Evolutionary conservation across 1,140 invertebrate genomes (phyloP).

Genomic region (Trachymyrmex septentrionalis): DNA sequence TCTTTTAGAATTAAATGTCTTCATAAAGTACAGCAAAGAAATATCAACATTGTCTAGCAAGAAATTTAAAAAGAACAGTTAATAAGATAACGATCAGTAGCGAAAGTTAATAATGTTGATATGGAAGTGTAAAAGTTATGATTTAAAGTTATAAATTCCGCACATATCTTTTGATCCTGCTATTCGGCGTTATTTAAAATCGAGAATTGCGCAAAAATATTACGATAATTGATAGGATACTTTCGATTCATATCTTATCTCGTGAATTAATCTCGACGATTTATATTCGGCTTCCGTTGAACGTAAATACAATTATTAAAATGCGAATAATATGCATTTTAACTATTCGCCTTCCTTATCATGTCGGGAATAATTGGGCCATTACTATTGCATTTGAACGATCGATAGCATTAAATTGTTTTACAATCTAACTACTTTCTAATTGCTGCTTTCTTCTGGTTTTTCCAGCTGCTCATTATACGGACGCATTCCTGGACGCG

Average conservation of each 20-base stretch:
- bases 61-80: not conserved
- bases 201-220: constrained; percentile 5
- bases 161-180: not conserved
- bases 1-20: not conserved
- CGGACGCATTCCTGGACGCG: constrained; percentile 4
- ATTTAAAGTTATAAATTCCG: constrained; percentile 6
- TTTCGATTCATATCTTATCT: not conserved
- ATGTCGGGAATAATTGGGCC: not conserved
- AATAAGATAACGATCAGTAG: not conserved
- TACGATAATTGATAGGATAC: not conserved
- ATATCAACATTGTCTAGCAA: not conserved
- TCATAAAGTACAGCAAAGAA: not conserved
- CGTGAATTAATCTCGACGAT: constrained; percentile 1
- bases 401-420: constrained; percentile 29
- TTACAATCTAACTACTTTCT: constrained; percentile 54
- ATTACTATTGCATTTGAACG: constrained; percentile 14
- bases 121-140: constrained; percentile 27
- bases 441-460: constrained; percentile 52
- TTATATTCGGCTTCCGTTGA: not conserved
- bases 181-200: not conserved
- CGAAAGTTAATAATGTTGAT: not conserved
- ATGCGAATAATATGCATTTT: not conserved
- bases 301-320: not conserved
- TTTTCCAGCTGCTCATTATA: constrained; percentile 21
- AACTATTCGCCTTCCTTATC: constrained; percentile 21